Percentiles rank a stretch among this genome's conserved stretches.
phyloP scores from a whole-genome alignment of 2,888 invertebrate species.

The Mantis religiosa region DNA sequence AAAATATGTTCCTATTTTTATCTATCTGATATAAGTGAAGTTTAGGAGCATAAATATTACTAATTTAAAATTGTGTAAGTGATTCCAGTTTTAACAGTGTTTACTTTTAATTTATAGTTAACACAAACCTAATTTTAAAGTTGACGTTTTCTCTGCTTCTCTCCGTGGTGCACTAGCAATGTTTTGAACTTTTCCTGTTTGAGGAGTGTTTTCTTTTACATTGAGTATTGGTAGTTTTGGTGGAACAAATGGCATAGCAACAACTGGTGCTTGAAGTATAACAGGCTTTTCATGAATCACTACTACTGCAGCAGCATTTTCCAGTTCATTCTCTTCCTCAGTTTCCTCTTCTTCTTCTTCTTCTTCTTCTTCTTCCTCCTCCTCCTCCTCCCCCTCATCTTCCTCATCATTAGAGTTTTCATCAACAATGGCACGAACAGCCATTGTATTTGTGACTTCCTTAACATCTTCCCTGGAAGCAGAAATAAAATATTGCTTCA shows the following conservation, averaged over 20 bases:
- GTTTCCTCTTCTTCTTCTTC: conserved; percentile 22
- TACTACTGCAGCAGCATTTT: conserved; percentile 20
- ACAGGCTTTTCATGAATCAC: conserved; percentile 23
- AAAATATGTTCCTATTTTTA: too few species aligned
- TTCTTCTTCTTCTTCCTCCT: conserved; percentile 26
- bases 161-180: background rate
- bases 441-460: background rate
- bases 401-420: background rate
- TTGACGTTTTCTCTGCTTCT: background rate
- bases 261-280: conserved; percentile 17
- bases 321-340: conserved; percentile 29
- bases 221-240: background rate
- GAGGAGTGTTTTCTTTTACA: background rate
- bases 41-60: too few species aligned
- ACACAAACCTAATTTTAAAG: background rate
- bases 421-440: background rate
- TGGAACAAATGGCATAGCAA: background rate
- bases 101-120: too few species aligned
- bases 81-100: too few species aligned
- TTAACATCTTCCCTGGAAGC: background rate
- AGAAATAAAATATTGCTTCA: background rate
- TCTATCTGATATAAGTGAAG: too few species aligned
- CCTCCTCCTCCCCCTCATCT: background rate
- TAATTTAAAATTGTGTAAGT: too few species aligned
- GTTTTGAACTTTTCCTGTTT: background rate